Evolutionary conservation across 2,797 vertebrate species (phyloP).

Genomic region (Gadopsis bispinosus): DNA sequence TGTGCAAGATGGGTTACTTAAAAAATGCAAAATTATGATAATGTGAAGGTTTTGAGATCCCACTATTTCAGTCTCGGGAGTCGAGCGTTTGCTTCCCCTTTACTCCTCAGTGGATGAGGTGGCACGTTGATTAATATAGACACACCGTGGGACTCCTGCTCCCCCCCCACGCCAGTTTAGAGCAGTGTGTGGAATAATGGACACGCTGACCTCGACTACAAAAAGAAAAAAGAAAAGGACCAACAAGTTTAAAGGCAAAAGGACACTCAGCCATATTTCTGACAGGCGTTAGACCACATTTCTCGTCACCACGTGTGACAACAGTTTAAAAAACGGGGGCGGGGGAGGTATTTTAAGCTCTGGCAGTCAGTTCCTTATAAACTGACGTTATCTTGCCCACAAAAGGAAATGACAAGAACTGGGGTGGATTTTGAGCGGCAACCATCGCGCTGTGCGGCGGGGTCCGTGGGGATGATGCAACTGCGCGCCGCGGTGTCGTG

Average conservation of each 20-base stretch:
- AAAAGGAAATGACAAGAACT: too few species aligned
- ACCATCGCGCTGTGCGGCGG: too few species aligned
- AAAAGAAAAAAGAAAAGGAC: not conserved
- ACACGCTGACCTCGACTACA: too few species aligned
- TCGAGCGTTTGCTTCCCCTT: not conserved
- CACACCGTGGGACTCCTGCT: too few species aligned
- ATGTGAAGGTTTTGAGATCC: not conserved
- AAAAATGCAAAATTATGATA: not conserved
- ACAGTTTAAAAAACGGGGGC: too few species aligned
- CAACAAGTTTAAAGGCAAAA: not conserved
- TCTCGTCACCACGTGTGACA: not conserved
- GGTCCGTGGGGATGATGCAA: too few species aligned
- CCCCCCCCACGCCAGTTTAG: not conserved
- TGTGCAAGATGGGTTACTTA: not conserved
- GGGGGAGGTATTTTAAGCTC: too few species aligned
- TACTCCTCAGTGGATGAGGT: not conserved
- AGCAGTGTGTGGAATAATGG: not conserved
- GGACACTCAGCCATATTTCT: not conserved
- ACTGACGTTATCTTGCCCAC: too few species aligned
- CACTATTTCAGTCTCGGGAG: not conserved
- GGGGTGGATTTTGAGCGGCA: too few species aligned
- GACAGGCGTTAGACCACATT: not conserved
- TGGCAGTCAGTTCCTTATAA: too few species aligned
- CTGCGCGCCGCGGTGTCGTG: too few species aligned
- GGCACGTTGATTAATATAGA: not conserved